phyloP scores from a whole-genome alignment of 2,113 vertebrate species.

The Conger conger region DNA sequence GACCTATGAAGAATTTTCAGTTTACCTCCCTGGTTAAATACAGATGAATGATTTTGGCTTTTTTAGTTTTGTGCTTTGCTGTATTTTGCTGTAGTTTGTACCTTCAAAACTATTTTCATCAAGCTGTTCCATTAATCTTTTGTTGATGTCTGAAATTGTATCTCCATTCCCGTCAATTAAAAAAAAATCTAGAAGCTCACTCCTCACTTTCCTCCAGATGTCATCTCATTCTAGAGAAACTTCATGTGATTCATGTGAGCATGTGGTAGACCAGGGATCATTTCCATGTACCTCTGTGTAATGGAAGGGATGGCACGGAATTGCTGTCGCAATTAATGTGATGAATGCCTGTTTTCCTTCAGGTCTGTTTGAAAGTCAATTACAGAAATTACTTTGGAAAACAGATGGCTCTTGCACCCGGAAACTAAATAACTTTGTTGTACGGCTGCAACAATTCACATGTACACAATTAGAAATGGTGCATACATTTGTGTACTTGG shows the following conservation, averaged over 20 bases:
- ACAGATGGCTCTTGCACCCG: constrained; percentile 72
- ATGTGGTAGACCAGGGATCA: constrained; percentile 51
- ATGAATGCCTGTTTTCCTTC: constrained; percentile 71
- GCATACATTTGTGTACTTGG: too few species aligned
- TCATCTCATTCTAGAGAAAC: neutral
- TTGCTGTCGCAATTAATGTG: constrained; percentile 72
- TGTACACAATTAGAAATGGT: neutral
- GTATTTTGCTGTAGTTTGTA: too few species aligned
- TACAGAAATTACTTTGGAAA: constrained; percentile 78
- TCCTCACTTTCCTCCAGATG: neutral
- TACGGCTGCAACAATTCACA: neutral
- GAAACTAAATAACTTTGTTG: constrained; percentile 57
- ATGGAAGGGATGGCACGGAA: constrained; percentile 58
- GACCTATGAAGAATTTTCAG: too few species aligned
- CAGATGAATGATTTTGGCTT: too few species aligned
- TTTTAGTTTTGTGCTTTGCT: too few species aligned
- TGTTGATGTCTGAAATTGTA: neutral
- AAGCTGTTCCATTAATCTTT: neutral
- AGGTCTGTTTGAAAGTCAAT: constrained; percentile 77
- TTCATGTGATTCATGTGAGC: neutral
- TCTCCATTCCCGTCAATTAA: neutral
- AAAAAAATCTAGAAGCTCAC: neutral
- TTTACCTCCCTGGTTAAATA: too few species aligned
- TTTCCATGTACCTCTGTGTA: constrained; percentile 66
- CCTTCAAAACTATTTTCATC: too few species aligned